Base-by-base conservation (phyloP, 2,888 invertebrate genomes). In the Lochmaea crataegi region DNA sequence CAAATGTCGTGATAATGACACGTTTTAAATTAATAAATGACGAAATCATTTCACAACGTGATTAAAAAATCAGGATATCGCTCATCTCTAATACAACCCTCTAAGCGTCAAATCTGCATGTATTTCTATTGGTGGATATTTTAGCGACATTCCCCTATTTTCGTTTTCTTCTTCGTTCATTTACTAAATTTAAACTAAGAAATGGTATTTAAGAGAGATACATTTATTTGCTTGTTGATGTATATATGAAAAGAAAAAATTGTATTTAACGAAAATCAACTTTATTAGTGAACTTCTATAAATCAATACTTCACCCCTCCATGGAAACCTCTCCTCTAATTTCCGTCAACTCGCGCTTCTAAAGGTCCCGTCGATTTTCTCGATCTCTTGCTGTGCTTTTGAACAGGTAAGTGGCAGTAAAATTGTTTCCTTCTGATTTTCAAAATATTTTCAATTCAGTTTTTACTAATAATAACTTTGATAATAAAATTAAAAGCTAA, bases 241-340 rank as follows among this genome's bases (percentile, higher is more conserved):
- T n/a, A n/a, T n/a, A n/a, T n/a, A 9, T 12, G 11, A 42, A 63
- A 18, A 16, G 2, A 63, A 42, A 38, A 18, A 63, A 16, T 16
- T 63, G 16, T 9, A 42, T 42, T 38, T 60, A 38, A 32, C 26
- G 2, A 60, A 10, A 60, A 74, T 57, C 32, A 32, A 68, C 53
- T 53, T 60, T 11, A 71, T 65, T 58, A 51, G 32, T 42, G 48
- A 71, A 75, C 26, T 53, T 63, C 57, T 68, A 68, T 75, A 80
- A 82, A 83, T 84, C 84, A 83, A 84, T 84, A 83, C 66, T 67
- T 72, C 73, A 80, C 83, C 84, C 84, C 82, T 76, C 83, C 80
- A 78, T 56, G 64, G 51, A 64, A 48, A 65, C 71, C 74, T 82
- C 82, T 79, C 84, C 84, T 84, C 75, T 78, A 76, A 84, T 80